Percentiles rank a stretch among this genome's conserved stretches.
Evolutionary conservation across 1,140 invertebrate genomes (phyloP).

Genomic region (Papilio dardanus): DNA sequence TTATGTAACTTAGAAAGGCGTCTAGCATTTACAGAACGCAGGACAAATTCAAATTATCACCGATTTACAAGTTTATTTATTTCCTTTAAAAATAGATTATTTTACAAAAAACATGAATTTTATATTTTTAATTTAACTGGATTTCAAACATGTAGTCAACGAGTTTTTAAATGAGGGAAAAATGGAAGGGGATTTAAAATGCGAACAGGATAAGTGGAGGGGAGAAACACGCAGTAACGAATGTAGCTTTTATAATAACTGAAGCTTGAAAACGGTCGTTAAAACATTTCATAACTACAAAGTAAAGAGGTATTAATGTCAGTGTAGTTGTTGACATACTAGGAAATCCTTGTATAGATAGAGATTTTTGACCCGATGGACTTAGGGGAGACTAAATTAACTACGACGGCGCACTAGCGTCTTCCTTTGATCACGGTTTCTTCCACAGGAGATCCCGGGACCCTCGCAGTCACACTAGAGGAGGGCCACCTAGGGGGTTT

Average conservation of each 20-base stretch:
- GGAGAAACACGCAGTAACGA: conserved; percentile 4
- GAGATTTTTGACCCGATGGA: too few species aligned
- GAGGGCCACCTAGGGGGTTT: too few species aligned
- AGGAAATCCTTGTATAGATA: background rate
- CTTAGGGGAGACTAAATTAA: too few species aligned
- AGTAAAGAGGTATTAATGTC: conserved; percentile 1
- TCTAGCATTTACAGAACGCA: background rate
- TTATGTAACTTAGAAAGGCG: background rate
- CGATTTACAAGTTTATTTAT: background rate
- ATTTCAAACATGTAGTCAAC: background rate
- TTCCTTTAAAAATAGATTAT: background rate
- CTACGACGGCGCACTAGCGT: too few species aligned
- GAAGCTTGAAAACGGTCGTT: background rate
- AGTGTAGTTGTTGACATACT: background rate
- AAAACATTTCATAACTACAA: background rate
- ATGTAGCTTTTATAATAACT: background rate
- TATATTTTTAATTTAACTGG: background rate
- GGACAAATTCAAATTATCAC: background rate
- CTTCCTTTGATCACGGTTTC: too few species aligned
- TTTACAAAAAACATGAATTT: background rate
- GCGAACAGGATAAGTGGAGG: background rate
- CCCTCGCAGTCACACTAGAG: too few species aligned
- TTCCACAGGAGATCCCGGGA: too few species aligned
- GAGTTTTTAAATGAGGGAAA: background rate
- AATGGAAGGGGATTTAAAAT: background rate